Base-by-base conservation (phyloP, 2,113 vertebrate species). In the Nicator chloris region DNA sequence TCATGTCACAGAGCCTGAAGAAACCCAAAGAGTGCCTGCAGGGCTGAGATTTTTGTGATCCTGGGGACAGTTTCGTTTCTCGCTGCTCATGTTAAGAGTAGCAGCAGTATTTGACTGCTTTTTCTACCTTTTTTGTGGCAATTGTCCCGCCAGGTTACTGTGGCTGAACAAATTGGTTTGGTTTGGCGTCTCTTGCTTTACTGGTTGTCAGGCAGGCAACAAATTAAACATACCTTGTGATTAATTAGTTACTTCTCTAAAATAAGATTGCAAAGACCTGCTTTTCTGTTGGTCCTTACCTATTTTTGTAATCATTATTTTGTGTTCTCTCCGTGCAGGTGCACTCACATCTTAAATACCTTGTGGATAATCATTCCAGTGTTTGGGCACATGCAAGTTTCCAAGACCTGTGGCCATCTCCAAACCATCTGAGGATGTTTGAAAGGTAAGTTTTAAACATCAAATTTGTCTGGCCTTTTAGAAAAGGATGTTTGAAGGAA, bases 381-480 rank as follows among this genome's bases (percentile, higher is more conserved):
- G 98, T 99, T 23, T 99, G 99, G 99, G 99, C 99, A 4, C 98
- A 98, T 86, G 98, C 99, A 94, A 99, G 97, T 95, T 99, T 99
- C 94, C 98, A 98, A 78, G 99, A 99, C 59, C 95, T 97, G 9
- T 99, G 99, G 99, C 99, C 99, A 28, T 98, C 98, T 68, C 98
- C 98, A 6, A 96, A 97, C 56, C 98, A 98, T 72, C 97, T 99
- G 71, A 98, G 98, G 97, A 98, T 99, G 54, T 99, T 99, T 98
- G 99, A 99, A 98, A 99, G 98, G 99, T 99, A 98, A 90, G 14
- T 10, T 59, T 24, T 33, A 23, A 39, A 40, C 45, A 65, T 71
- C 15, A 24, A 11, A 56, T 40, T 23, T 57, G 16, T n/a, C 17
- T 47, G 21, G 14, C 4, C 1, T 15, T 59, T 53, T 56, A 64